phyloP scores from a whole-genome alignment of 2,888 invertebrate genomes.

The Coelopa pilipes region DNA sequence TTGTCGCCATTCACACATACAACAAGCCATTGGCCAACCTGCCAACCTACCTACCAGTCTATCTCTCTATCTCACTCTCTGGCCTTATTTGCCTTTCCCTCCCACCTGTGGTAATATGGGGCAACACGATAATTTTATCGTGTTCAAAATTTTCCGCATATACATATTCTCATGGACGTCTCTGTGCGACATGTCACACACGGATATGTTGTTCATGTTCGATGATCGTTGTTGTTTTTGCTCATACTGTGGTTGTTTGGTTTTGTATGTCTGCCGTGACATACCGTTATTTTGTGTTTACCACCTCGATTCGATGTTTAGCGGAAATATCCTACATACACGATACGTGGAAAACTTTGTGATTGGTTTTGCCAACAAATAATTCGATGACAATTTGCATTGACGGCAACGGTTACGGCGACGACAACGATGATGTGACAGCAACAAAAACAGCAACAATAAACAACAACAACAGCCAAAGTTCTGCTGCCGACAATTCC shows the following conservation, averaged over 20 bases:
- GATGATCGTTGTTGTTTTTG: neutral
- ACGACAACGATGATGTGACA: neutral
- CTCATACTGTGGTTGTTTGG: neutral
- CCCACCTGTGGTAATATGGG: neutral
- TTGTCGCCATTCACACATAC: no score
- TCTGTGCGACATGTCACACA: no score
- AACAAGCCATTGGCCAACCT: no score
- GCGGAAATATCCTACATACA: conserved; percentile 17
- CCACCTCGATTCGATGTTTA: conserved; percentile 4
- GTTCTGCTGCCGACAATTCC: conserved; percentile 29
- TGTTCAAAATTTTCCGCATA: conserved; percentile 10
- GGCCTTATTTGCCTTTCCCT: no score
- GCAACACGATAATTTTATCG: conserved; percentile 14
- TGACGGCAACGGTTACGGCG: neutral
- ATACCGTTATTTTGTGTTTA: neutral
- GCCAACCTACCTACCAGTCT: no score
- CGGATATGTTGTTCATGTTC: no score
- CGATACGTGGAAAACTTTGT: neutral
- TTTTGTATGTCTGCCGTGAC: neutral
- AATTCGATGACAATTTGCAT: neutral
- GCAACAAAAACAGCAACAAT: neutral
- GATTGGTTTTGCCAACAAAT: conserved; percentile 11
- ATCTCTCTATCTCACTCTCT: no score
- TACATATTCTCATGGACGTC: neutral
- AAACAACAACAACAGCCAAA: conserved; percentile 5